Percentiles rank a stretch among this genome's conserved stretches.
These are phyloP conservation scores for Yponomeuta evonymella DNA, from an alignment of 2,888 invertebrate genomes.

Conservation along the genomic window DNA sequence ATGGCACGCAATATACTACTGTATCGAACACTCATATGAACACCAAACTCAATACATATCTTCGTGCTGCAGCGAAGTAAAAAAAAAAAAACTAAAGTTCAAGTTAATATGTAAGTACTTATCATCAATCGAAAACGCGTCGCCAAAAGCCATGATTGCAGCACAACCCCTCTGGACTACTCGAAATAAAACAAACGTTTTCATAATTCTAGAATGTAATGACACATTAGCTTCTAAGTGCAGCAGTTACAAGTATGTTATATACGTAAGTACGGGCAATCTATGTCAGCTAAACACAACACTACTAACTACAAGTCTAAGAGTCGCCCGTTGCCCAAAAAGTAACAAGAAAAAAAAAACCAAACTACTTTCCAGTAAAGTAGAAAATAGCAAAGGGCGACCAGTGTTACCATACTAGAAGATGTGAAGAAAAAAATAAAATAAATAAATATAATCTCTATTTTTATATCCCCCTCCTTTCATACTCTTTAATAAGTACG, in stretches of 20 bases:
- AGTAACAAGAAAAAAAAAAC: slow-evolving; percentile 10
- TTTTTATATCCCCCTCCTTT: slow-evolving; percentile 22
- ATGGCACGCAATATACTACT: no score
- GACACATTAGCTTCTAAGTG: slow-evolving; percentile 69
- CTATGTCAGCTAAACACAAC: slow-evolving; percentile 57
- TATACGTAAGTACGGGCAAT: slow-evolving; percentile 50
- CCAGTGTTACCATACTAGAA: slow-evolving; percentile 47
- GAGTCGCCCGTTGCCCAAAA: slow-evolving; percentile 16
- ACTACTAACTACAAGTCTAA: slow-evolving; percentile 38
- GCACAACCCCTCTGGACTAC: slow-evolving; percentile 20
- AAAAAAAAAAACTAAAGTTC: neutral
- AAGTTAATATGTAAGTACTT: no score
- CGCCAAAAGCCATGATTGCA: neutral
- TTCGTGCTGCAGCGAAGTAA: no score
- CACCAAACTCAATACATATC: no score
- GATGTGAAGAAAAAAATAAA: slow-evolving; percentile 36
- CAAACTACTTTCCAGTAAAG: slow-evolving; percentile 12
- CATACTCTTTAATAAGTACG: slow-evolving; percentile 6
- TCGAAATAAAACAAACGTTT: slow-evolving; percentile 69
- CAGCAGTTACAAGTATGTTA: slow-evolving; percentile 54
- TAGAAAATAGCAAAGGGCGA: slow-evolving; percentile 29
- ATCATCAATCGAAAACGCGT: neutral
- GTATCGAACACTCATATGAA: no score
- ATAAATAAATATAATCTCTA: slow-evolving; percentile 33
- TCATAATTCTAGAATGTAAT: slow-evolving; percentile 71